Evolutionary conservation across 2,797 vertebrate genomes (phyloP).

Genomic region (Hyperoplus immaculatus): DNA sequence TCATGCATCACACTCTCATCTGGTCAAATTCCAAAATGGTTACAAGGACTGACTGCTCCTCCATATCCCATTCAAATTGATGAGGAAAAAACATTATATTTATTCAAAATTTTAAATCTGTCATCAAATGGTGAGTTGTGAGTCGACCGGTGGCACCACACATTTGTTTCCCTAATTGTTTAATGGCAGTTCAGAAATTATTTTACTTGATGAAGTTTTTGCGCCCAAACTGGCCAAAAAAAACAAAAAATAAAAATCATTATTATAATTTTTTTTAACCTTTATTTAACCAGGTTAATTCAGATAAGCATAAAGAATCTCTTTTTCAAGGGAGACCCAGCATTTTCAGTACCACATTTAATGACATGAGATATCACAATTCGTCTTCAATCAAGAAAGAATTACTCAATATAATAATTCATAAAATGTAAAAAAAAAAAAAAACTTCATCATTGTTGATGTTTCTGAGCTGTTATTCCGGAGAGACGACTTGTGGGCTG

Average conservation of each 20-base stretch:
- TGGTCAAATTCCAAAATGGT: too few relatives aligned
- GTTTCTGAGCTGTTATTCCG: conserved; percentile 71
- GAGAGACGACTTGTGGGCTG: conserved; percentile 63
- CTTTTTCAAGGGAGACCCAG: too few relatives aligned
- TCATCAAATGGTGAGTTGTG: conserved; percentile 14
- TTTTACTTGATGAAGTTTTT: conserved; percentile 30
- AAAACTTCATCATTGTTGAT: background rate
- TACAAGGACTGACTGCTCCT: background rate
- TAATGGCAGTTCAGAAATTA: conserved; percentile 69
- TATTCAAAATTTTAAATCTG: too few relatives aligned
- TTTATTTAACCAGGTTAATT: too few relatives aligned
- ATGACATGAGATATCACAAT: background rate
- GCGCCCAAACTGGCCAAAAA: background rate
- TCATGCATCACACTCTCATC: too few relatives aligned
- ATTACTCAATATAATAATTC: too few relatives aligned
- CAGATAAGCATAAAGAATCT: too few relatives aligned
- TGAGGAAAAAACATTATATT: too few relatives aligned
- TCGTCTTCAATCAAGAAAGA: background rate
- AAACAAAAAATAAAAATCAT: too few relatives aligned
- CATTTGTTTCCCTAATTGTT: conserved; percentile 51
- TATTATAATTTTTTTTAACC: too few relatives aligned
- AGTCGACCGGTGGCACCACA: conserved; percentile 43
- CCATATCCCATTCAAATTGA: background rate
- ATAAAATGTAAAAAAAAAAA: too few relatives aligned
- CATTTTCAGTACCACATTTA: background rate